Base-by-base conservation (phyloP, 2,797 vertebrate species). In the Aulostomus chinensis region DNA sequence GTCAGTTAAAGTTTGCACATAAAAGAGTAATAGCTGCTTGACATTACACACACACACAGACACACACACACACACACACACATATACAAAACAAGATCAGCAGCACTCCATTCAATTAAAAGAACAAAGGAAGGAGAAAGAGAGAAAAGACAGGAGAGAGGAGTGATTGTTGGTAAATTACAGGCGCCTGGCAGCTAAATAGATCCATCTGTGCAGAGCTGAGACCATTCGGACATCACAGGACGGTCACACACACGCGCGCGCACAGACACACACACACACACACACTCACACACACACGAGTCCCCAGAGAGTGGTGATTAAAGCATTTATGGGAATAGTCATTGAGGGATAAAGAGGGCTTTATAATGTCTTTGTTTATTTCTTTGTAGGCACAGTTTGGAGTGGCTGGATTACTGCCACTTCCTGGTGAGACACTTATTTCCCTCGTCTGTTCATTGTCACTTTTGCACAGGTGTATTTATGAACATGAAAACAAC, bases 341-440 rank as follows among this genome's bases (percentile, higher is more conserved):
- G 87, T 86, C 86, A 87, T 81, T 77, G 72, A 86, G 82, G 76
- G 85, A 89, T 88, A 87, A 88, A 87, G 83, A 83, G 81, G 67
- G 83, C 73, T 89, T 91, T 89, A 87, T 87, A 69, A 81, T 76
- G 80, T 80, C 78, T 87, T 81, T 89, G 88, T 91, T 90, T 90
- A 90, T 91, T 91, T 91, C 87, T 91, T 87, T 86, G 76, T 75
- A 64, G 70, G 71, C 72, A 71, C 71, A 84, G 78, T 80, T 84
- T 80, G 78, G 81, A 88, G 86, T 82, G 76, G 66, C 78, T 83
- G 85, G 85, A 88, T 85, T 83, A 76, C 68, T 65, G 76, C 82
- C 83, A 86, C 73, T 86, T 86, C 80, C 83, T 82, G 52, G 33
- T 43, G 63, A 64, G 66, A 30, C 50, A 74, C 69, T 85, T 73